Conservation (phyloP, 2,113 vertebrate species). For the Myotis brandtii region DNA sequence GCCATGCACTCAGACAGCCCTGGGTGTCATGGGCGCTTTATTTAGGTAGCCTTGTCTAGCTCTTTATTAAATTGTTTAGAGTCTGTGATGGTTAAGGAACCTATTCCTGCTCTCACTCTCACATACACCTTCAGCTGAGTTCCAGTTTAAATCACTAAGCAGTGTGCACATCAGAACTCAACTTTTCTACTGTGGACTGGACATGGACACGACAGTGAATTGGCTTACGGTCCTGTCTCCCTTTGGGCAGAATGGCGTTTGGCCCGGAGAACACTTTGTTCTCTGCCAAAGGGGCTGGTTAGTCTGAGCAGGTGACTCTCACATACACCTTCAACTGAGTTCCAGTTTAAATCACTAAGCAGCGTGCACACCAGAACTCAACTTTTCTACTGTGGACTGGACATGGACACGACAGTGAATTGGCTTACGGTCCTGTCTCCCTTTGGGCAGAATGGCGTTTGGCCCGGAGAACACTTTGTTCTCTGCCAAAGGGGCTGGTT, state of each 20-base stretch:
- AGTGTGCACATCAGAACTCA: background rate
- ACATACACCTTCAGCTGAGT: background rate
- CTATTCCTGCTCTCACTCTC: background rate
- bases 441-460: background rate
- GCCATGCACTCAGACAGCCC: no score
- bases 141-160: background rate
- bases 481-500: background rate
- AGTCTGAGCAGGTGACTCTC: background rate
- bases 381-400: background rate
- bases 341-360: background rate
- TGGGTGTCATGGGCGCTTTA: fast-evolving
- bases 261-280: background rate
- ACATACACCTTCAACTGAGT: background rate
- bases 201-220: fast-evolving
- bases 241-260: background rate
- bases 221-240: background rate
- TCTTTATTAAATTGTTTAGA: background rate
- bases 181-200: background rate
- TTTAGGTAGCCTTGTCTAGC: background rate
- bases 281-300: background rate
- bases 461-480: background rate
- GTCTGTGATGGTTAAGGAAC: background rate
- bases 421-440: background rate
- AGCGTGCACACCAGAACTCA: background rate
- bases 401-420: fast-evolving